Evolutionary conservation across 2,888 invertebrate genomes (phyloP), one percentile per base, ranked within the genome.

Genomic region (Tyria jacobaeae): DNA sequence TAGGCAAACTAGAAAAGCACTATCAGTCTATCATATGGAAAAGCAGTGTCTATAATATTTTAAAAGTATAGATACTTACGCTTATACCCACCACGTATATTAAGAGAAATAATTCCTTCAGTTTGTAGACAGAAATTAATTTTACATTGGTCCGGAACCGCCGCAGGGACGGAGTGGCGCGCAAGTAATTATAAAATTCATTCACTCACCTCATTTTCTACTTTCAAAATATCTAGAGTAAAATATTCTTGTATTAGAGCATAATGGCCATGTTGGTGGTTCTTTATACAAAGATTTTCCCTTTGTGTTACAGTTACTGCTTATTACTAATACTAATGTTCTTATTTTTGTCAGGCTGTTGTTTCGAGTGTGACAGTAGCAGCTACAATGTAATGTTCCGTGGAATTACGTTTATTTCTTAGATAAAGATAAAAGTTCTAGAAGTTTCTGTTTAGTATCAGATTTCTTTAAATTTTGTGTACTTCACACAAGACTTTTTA

Each of bases 171-270:
- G 57, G 63, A 68, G 64, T 66, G 64, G 66, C 73, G 70, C 70
- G 70, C 80, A 73, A 80, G 81, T 85, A 86, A 87, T 87, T 86
- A 85, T 84, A 83, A 82, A 80, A 81, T 82, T 79, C 79, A 80
- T 80, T 75, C 78, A 70, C 76, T 79, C 74, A 70, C 73, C 77
- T 76, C 70, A 76, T 78, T 81, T 75, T 66, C 69, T 68, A 73
- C 69, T 71, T 68, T 64, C 68, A 64, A 70, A 80, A 66, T 73
- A 76, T 73, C 73, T 66, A 75, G 66, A 54, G 68, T 72, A 71
- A 66, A 63, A 73, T 72, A 65, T 68, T 31, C 27, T 31, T 31
- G 27, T 31, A 31, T 31, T 54, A 25, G 25, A 25, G 24, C 25
- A 25, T 25, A 47, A 25, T 47, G 24, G 14, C 17, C 24, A 17